Conservation (phyloP, 2,113 vertebrate genomes). For the Lutjanus erythropterus region DNA sequence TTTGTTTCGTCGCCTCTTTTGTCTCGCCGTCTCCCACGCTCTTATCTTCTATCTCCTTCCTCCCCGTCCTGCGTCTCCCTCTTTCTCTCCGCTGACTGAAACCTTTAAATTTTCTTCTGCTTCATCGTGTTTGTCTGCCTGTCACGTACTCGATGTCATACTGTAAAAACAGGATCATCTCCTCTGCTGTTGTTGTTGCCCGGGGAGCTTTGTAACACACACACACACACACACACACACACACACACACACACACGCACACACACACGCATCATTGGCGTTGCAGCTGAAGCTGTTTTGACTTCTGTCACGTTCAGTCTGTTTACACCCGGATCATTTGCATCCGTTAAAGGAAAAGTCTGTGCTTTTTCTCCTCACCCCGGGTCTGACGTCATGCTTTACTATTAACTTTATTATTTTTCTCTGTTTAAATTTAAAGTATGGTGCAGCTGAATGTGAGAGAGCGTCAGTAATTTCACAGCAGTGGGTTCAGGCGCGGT, state of each 20-base stretch:
- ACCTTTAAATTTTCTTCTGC: conserved; percentile 50
- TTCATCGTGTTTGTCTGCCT: conserved; percentile 53
- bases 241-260: conserved; percentile 24
- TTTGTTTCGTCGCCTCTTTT: conserved; percentile 17
- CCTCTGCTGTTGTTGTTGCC: conserved; percentile 46
- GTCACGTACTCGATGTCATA: conserved; percentile 40
- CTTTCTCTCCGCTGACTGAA: conserved; percentile 37
- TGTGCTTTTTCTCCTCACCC: not conserved
- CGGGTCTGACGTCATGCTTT: not conserved
- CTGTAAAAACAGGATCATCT: conserved; percentile 68
- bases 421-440: not conserved
- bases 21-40: conserved; percentile 1
- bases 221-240: conserved; percentile 24
- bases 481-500: conserved; percentile 3
- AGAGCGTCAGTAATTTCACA: not conserved
- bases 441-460: not conserved
- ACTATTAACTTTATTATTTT: not conserved
- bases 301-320: conserved; percentile 56
- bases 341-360: not conserved
- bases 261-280: conserved; percentile 28
- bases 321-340: conserved; percentile 43
- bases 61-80: conserved; percentile 1
- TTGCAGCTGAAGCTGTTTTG: conserved; percentile 35
- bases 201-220: conserved; percentile 36
- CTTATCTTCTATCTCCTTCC: too few relatives aligned